Conservation (phyloP, 1,140 invertebrate genomes). For the Lepeophtheirus salmonis region DNA sequence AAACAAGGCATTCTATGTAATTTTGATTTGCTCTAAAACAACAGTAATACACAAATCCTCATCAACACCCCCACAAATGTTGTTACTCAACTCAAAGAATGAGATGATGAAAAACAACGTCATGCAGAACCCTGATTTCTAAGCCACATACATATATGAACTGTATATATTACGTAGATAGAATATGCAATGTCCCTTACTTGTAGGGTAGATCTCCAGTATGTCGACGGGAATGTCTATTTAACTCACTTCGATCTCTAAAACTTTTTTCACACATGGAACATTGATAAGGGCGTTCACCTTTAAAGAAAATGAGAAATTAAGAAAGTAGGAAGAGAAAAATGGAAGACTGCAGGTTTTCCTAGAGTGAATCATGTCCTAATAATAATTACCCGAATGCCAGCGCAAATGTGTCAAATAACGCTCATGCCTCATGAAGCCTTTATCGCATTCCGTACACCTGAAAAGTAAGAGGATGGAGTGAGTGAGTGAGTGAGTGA, state of each 20-base stretch:
- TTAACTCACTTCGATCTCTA: constrained; percentile 17
- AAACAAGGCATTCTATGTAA: too few species aligned
- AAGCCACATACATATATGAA: too few species aligned
- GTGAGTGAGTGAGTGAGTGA: background rate
- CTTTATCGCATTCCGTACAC: constrained; percentile 12
- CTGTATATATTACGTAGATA: too few species aligned
- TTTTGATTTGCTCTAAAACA: too few species aligned
- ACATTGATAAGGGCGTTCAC: constrained; percentile 14
- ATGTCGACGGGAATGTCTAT: constrained; percentile 15
- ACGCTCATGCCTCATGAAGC: constrained; percentile 15
- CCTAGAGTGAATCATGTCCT: too few species aligned
- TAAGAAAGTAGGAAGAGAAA: background rate
- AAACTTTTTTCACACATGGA: constrained; percentile 19
- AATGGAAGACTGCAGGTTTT: background rate
- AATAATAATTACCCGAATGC: constrained; percentile 18
- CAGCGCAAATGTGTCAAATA: constrained; percentile 18
- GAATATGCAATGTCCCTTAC: constrained; percentile 6
- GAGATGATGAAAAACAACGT: too few species aligned
- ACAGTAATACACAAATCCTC: too few species aligned
- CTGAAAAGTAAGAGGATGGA: background rate
- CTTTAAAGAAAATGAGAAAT: background rate
- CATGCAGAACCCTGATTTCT: too few species aligned
- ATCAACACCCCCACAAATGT: too few species aligned
- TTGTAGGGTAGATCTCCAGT: constrained; percentile 19
- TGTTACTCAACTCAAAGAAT: too few species aligned